Conservation (phyloP, 2,797 vertebrate species). For the Brotogeris chrysoptera region DNA sequence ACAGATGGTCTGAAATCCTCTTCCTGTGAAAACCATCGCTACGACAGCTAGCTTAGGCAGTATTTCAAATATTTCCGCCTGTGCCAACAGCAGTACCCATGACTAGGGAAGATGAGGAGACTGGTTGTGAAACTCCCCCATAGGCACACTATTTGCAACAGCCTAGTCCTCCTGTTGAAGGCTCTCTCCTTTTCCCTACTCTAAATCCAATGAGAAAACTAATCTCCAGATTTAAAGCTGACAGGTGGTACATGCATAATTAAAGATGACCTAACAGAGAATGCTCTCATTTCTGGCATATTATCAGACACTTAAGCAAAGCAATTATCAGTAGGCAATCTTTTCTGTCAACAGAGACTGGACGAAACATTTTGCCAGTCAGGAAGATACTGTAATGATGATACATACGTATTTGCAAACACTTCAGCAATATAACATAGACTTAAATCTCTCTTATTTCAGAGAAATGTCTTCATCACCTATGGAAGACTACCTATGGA, state of each 20-base stretch:
- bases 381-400: constrained; percentile 60
- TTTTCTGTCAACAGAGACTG: constrained; percentile 77
- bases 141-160: constrained; percentile 60
- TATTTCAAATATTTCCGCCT: constrained; percentile 59
- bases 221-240: constrained; percentile 74
- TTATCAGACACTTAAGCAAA: constrained; percentile 81
- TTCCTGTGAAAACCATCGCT: constrained; percentile 48
- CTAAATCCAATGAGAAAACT: constrained; percentile 59
- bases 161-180: constrained; percentile 64
- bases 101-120: constrained; percentile 53
- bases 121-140: constrained; percentile 61
- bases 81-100: constrained; percentile 44
- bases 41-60: constrained; percentile 56
- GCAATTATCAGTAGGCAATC: constrained; percentile 80
- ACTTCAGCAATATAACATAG: constrained; percentile 32
- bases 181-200: constrained; percentile 50
- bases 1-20: constrained; percentile 73
- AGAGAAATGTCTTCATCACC: not conserved
- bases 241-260: constrained; percentile 81
- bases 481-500: not conserved
- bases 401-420: constrained; percentile 57
- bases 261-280: constrained; percentile 80
- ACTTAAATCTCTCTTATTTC: constrained; percentile 4
- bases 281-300: constrained; percentile 79
- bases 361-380: constrained; percentile 72